phyloP scores from a whole-genome alignment of 2,113 vertebrate genomes.

The Dromaius novaehollandiae region DNA sequence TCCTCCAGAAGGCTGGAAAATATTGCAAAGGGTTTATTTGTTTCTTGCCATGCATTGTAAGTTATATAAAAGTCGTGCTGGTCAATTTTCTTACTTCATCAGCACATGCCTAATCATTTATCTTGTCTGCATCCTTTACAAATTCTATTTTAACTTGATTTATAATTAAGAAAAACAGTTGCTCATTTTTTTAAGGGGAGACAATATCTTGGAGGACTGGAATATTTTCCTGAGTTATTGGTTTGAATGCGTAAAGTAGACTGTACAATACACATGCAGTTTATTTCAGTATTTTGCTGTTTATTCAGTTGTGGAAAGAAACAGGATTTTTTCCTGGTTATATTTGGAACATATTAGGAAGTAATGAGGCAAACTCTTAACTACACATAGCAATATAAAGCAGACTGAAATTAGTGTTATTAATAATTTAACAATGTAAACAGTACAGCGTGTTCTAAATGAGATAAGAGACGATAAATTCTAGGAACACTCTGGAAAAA shows the following conservation, averaged over 20 bases:
- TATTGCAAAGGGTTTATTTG: neutral
- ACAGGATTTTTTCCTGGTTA: neutral
- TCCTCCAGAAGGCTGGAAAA: neutral
- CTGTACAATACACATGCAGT: neutral
- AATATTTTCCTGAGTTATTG: neutral
- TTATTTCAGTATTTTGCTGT: slow-evolving; percentile 5
- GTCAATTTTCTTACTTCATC: neutral
- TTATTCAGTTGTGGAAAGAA: slow-evolving; percentile 30
- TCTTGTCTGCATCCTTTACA: neutral
- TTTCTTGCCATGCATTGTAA: neutral
- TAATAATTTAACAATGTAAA: neutral
- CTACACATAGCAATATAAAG: neutral
- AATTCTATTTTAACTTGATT: neutral
- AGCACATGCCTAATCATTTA: neutral
- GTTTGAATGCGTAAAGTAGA: neutral
- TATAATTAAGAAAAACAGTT: neutral
- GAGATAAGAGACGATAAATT: neutral
- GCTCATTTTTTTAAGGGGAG: neutral
- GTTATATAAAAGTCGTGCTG: neutral
- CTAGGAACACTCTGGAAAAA: slow-evolving; percentile 2
- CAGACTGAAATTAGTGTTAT: neutral
- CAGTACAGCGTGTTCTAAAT: neutral
- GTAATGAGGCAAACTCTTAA: neutral
- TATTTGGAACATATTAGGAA: neutral
- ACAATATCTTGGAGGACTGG: neutral